Evolutionary conservation across 2,113 vertebrate species (phyloP).

Genomic region (Halcyon senegalensis): DNA sequence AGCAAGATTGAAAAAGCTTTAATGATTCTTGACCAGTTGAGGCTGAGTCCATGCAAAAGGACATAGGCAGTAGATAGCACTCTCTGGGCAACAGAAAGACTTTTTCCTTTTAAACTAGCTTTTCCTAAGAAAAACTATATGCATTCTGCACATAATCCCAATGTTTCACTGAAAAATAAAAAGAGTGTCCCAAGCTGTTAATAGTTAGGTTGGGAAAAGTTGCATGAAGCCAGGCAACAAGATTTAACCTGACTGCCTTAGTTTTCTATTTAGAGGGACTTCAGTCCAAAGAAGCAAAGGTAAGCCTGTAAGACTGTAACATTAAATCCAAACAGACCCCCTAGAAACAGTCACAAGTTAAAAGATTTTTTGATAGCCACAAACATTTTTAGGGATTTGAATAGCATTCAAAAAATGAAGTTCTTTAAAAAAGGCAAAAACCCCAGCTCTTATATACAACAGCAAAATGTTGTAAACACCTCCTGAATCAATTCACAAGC

Average conservation of each 20-base stretch:
- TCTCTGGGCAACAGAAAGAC: neutral
- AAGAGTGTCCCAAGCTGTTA: neutral
- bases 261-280: neutral
- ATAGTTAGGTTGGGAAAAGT: neutral
- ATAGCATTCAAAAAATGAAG: neutral
- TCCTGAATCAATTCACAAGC: neutral
- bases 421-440: neutral
- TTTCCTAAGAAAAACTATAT: neutral
- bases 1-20: neutral
- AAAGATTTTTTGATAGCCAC: neutral
- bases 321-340: neutral
- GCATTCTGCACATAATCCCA: neutral
- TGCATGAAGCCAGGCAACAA: neutral
- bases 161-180: neutral
- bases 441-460: accelerated
- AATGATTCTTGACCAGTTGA: neutral
- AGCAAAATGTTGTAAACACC: neutral
- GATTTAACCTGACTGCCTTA: neutral
- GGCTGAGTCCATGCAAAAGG: neutral
- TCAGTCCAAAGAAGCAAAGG: neutral
- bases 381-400: neutral
- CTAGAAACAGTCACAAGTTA: neutral
- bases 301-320: neutral
- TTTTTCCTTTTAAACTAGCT: neutral
- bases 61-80: neutral